These are phyloP conservation scores for Eurytemora carolleeae DNA, from an alignment of 1,140 invertebrate genomes.

Conservation along the genomic window DNA sequence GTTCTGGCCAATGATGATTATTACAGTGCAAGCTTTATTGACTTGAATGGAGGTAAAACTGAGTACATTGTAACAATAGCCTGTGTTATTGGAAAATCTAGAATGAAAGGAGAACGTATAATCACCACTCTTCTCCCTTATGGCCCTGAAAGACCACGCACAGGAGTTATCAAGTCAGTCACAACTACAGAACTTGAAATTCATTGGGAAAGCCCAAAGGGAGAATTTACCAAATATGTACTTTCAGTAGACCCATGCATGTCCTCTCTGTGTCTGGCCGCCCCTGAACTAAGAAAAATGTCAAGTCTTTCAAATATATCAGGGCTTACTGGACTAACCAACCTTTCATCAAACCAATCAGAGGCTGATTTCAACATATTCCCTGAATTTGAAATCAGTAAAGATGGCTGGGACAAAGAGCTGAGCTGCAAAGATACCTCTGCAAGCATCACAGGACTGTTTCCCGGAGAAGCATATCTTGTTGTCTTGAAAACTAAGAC, in stretches of 20 bases:
- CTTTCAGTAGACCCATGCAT: slow-evolving; percentile 1
- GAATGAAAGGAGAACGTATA: slow-evolving; percentile 9
- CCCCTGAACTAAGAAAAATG: too few species aligned
- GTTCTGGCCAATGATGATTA: not conserved
- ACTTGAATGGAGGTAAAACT: slow-evolving; percentile 8
- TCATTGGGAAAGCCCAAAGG: slow-evolving; percentile 9
- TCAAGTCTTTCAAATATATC: too few species aligned
- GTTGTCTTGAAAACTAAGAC: slow-evolving; percentile 5
- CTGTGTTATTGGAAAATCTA: too few species aligned
- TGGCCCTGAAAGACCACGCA: slow-evolving; percentile 7
- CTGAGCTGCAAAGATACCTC: slow-evolving; percentile 1
- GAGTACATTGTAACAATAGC: slow-evolving; percentile 8
- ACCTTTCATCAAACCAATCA: too few species aligned
- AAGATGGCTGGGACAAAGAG: not conserved
- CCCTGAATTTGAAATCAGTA: too few species aligned
- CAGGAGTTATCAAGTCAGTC: slow-evolving; percentile 2
- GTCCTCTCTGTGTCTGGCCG: too few species aligned
- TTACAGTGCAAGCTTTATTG: slow-evolving; percentile 4
- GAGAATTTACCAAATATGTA: slow-evolving; percentile 13
- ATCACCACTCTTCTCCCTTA: slow-evolving; percentile 5
- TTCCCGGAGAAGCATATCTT: slow-evolving; percentile 1
- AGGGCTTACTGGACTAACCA: too few species aligned
- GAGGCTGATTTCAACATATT: too few species aligned
- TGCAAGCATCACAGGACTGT: slow-evolving; percentile 2
- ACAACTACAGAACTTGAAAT: not conserved